A percentile compares a stretch with the other conserved stretches of the same genome.
Evolutionary conservation across 2,888 invertebrate genomes (phyloP).

Genomic region (Idaea straminata): DNA sequence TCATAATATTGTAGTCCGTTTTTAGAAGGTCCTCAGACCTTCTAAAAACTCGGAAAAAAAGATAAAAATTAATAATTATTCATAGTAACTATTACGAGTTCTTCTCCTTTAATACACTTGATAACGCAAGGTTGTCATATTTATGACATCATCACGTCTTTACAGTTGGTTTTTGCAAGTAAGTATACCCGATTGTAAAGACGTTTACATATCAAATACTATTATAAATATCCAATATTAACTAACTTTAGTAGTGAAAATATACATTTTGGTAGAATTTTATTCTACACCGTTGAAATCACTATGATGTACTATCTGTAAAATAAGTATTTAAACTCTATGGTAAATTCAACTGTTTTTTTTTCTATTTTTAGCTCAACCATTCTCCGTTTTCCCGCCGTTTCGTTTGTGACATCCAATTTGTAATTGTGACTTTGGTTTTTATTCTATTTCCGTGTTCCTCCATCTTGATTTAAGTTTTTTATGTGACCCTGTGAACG

Average conservation of each 20-base stretch:
- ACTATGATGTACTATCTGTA: background rate
- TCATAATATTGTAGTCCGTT: too few relatives aligned
- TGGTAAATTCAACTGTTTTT: background rate
- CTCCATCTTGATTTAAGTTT: constrained; percentile 7
- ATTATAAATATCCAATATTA: too few relatives aligned
- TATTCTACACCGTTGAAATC: background rate
- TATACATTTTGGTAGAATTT: background rate
- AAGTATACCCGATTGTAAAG: too few relatives aligned
- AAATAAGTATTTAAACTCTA: background rate
- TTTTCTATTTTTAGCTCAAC: background rate
- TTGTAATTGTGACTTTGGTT: background rate
- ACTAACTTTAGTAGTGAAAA: background rate
- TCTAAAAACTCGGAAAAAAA: too few relatives aligned
- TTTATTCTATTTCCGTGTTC: background rate
- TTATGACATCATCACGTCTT: too few relatives aligned
- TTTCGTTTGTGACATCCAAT: background rate
- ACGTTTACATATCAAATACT: too few relatives aligned
- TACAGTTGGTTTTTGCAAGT: too few relatives aligned
- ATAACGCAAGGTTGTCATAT: too few relatives aligned
- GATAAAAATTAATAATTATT: too few relatives aligned
- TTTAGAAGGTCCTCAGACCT: too few relatives aligned
- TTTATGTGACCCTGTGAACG: constrained; percentile 44
- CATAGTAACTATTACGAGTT: too few relatives aligned
- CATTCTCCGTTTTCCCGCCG: background rate
- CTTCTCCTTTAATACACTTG: too few relatives aligned